Conservation (phyloP, 2,113 vertebrate genomes). For the Oenanthe oenanthe region DNA sequence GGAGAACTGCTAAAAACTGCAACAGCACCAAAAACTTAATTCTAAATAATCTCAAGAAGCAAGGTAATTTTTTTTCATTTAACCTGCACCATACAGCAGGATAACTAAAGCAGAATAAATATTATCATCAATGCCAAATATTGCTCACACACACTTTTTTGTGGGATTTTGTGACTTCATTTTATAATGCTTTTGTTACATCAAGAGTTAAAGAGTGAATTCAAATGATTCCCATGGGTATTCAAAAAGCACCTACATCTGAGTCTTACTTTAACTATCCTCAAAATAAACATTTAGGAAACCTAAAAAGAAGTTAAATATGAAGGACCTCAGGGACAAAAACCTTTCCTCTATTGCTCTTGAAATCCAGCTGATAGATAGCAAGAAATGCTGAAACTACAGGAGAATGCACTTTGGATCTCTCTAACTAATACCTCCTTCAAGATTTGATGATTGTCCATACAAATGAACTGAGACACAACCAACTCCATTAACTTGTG, state of each 20-base stretch:
- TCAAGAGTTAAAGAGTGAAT: background rate
- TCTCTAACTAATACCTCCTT: background rate
- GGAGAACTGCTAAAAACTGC: background rate
- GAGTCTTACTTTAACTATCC: background rate
- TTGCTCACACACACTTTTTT: background rate
- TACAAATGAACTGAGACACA: background rate
- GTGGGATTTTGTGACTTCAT: background rate
- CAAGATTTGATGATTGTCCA: background rate
- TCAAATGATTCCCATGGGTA: background rate
- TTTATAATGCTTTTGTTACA: background rate
- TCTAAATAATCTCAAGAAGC: background rate
- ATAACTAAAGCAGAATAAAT: background rate
- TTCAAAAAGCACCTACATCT: background rate
- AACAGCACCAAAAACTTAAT: background rate
- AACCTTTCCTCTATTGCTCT: background rate
- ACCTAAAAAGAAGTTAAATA: constrained; percentile 11
- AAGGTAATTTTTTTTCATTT: background rate
- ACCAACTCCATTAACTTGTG: background rate
- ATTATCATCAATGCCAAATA: background rate
- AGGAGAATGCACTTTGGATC: background rate
- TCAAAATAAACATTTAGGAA: background rate
- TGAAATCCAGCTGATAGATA: background rate
- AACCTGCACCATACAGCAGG: background rate
- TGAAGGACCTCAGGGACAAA: background rate
- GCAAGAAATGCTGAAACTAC: background rate